A percentile compares a stretch with the other conserved stretches of the same genome.
Evolutionary conservation across 2,888 invertebrate species (phyloP).

Genomic region (Cephus rjabovi): DNA sequence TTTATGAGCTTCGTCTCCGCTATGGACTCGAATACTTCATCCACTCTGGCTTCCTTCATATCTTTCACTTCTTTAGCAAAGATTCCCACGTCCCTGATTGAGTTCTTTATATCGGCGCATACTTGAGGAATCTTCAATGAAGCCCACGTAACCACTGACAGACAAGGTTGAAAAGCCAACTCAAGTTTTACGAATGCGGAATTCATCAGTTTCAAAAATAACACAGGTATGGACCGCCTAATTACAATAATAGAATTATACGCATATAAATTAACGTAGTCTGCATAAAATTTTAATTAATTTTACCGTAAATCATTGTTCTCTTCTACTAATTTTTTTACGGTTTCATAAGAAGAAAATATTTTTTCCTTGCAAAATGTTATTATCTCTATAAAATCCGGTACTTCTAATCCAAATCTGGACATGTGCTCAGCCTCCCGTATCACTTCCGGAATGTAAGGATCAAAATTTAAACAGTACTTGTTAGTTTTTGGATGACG

Average conservation of each 20-base stretch:
- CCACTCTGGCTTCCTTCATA: slow-evolving; percentile 81
- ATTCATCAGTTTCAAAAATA: slow-evolving; percentile 79
- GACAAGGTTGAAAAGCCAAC: slow-evolving; percentile 78
- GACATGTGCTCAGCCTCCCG: slow-evolving; percentile 86
- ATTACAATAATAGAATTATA: neutral
- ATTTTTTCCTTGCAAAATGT: slow-evolving; percentile 80
- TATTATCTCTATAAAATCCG: slow-evolving; percentile 81
- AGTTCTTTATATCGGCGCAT: slow-evolving; percentile 70
- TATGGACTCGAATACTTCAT: slow-evolving; percentile 76
- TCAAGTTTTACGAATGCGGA: slow-evolving; percentile 77
- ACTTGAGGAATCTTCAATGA: slow-evolving; percentile 79
- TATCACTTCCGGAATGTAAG: slow-evolving; percentile 78
- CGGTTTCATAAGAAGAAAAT: slow-evolving; percentile 71
- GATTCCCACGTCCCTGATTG: slow-evolving; percentile 74
- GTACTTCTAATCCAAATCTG: slow-evolving; percentile 80
- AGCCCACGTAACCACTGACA: slow-evolving; percentile 85
- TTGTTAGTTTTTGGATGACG: slow-evolving; percentile 75
- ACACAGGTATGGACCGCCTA: slow-evolving; percentile 70
- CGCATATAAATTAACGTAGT: neutral
- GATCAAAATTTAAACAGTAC: slow-evolving; percentile 80
- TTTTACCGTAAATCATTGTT: slow-evolving; percentile 68
- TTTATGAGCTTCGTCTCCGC: slow-evolving; percentile 73
- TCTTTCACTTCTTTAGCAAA: slow-evolving; percentile 79
- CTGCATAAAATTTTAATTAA: neutral
- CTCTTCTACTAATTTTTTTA: slow-evolving; percentile 73